Percentiles rank a stretch among this genome's conserved stretches.
Conservation (phyloP, 92 coral and sea anemone genomes). For the Blastomussa wellsi region DNA sequence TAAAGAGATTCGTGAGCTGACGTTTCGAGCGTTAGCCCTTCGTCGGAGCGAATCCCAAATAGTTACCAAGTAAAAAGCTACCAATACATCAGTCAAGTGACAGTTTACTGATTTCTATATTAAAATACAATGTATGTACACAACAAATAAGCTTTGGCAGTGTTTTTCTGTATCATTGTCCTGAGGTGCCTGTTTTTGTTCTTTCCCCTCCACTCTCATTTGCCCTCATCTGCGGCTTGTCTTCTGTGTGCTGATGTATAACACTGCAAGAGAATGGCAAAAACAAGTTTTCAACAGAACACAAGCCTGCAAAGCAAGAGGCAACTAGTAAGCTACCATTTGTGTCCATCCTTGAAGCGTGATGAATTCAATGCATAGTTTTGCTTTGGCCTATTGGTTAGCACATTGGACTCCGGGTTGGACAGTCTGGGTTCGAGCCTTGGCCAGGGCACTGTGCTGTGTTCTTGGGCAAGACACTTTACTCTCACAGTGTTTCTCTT, state of each 20-base stretch:
- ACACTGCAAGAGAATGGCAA: conserved; percentile 62
- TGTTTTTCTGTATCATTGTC: too few species aligned
- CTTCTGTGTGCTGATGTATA: conserved; percentile 96
- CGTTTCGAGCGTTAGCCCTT: too few species aligned
- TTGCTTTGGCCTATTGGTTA: too few species aligned
- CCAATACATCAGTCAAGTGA: background rate
- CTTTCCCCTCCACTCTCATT: background rate
- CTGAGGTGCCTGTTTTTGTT: background rate
- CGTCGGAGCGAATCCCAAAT: too few species aligned
- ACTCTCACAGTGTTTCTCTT: too few species aligned
- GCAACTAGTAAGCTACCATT: background rate
- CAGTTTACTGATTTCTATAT: conserved; percentile 2
- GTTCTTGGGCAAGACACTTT: too few species aligned
- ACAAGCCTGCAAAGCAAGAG: background rate
- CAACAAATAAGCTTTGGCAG: background rate
- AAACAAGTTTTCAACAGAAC: background rate
- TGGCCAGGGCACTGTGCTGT: too few species aligned
- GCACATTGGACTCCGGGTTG: too few species aligned
- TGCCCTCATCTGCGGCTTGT: conserved; percentile 76
- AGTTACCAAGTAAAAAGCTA: background rate
- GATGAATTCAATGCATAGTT: too few species aligned
- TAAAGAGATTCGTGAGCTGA: too few species aligned
- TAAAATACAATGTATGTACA: conserved; percentile 9
- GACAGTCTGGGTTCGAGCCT: too few species aligned
- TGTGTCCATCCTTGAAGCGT: background rate